phyloP scores from a whole-genome alignment of 64 coral and sea anemone genomes.

The Pocillopora verrucosa region DNA sequence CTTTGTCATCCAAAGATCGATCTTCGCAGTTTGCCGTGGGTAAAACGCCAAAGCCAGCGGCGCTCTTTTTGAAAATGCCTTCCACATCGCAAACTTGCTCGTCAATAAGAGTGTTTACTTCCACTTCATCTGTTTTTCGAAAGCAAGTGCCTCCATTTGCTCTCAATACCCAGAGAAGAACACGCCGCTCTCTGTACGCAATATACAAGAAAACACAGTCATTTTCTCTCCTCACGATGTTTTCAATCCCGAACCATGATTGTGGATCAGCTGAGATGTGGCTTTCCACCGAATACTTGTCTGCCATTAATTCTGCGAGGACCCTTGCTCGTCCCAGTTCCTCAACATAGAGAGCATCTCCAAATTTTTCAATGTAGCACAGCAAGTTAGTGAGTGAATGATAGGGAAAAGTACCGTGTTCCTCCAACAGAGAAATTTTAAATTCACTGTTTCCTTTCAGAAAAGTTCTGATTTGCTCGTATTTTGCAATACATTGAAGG shows the following conservation, averaged over 20 bases:
- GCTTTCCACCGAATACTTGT: background rate
- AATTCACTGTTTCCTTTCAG: background rate
- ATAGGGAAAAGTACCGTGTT: background rate
- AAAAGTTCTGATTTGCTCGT: background rate
- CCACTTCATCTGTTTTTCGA: background rate
- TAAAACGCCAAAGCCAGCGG: too few species aligned
- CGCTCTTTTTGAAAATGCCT: background rate
- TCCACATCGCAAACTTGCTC: background rate
- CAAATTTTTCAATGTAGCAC: background rate
- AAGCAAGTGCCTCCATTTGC: background rate
- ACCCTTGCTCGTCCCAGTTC: background rate
- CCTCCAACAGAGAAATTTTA: background rate
- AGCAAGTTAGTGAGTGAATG: background rate
- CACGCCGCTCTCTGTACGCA: background rate
- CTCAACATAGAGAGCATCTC: background rate
- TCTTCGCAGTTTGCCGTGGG: too few species aligned
- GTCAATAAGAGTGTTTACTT: background rate
- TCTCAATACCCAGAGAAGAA: background rate
- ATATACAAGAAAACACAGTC: background rate
- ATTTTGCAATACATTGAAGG: background rate
- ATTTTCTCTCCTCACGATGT: background rate
- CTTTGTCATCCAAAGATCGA: too few species aligned
- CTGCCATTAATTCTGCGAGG: background rate
- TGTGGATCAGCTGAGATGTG: background rate
- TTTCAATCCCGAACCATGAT: background rate